Conservation (phyloP, 1,140 invertebrate species). For the Vanessa atalanta region DNA sequence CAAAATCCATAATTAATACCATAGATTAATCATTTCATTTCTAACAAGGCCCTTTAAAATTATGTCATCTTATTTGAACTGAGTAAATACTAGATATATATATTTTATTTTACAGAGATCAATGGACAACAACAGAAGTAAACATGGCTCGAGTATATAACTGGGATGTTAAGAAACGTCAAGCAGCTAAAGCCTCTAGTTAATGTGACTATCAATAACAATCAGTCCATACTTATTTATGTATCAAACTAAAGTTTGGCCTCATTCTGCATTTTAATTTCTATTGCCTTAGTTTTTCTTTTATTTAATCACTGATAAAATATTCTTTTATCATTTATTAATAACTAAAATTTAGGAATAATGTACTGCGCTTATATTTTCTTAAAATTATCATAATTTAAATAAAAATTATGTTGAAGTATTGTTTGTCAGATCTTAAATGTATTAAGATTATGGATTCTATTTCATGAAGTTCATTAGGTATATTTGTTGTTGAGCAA, state of each 20-base stretch:
- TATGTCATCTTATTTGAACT: too few relatives aligned
- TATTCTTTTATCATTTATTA: neutral
- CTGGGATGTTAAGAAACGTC: conserved; percentile 95
- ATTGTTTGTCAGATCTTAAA: conserved; percentile 3
- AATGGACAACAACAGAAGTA: conserved; percentile 98
- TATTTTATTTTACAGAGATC: conserved; percentile 87
- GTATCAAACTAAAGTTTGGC: neutral
- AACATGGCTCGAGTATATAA: conserved; percentile 98
- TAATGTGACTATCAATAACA: conserved; percentile 39
- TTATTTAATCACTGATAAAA: neutral
- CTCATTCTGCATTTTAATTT: conserved; percentile 1
- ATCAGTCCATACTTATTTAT: neutral
- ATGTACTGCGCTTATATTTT: too few relatives aligned
- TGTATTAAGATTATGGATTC: neutral
- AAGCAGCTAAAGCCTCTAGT: conserved; percentile 80
- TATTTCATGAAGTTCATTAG: too few relatives aligned
- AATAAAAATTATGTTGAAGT: conserved; percentile 1
- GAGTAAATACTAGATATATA: too few relatives aligned
- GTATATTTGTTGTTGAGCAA: too few relatives aligned
- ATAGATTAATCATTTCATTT: too few relatives aligned
- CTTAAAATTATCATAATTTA: neutral
- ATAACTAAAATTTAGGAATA: neutral
- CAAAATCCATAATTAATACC: too few relatives aligned
- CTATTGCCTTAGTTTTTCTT: neutral
- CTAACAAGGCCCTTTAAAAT: too few relatives aligned